Evolutionary conservation across 2,797 vertebrate genomes (phyloP), one percentile per base, ranked within the genome.

Genomic region (Heterohyrax brucei): DNA sequence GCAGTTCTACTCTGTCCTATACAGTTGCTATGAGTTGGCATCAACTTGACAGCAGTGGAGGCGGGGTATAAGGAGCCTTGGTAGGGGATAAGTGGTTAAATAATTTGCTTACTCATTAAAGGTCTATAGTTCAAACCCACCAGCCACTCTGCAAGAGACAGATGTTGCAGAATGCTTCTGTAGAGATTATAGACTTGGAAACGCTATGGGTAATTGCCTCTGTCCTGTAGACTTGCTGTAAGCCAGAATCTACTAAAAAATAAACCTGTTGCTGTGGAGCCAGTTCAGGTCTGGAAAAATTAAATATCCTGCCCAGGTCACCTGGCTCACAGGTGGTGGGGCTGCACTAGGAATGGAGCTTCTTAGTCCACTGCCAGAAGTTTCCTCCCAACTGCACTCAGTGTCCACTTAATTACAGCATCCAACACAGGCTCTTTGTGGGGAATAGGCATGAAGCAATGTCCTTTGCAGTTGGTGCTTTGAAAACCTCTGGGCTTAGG

Each of bases 401-500:
- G 48, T 3, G 13, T 33, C 22, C 14, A 48, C 26, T 75, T 80
- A 79, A 46, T 92, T 91, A 83, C 5, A 48, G 48, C 19, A 30
- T 46, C 0, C 26, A 73, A 53, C 64, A 46, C 19, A 28, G 53
- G 64, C 33, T 89, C 56, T 0, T 1, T 46, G 21, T 10, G 28
- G 82, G 33, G 24, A 39, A 10, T 19, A 39, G 28, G 79, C 50
- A 85, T 75, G 93, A 77, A 95, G 39, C 73, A 75, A 85, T 85
- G 94, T 87, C 46, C 22, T 92, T 59, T 79, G 53, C 30, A 59
- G 44, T 13, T 61, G 50, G 10, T 59, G 16, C 70, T 92, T 85
- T 79, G 81, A 66, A 93, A 96, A 75, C 59, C 30, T 96, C 87
- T 76, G 78, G 46, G 16, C 79, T 75, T 82, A 10, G 33, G 77